These are phyloP conservation scores for Theocolax elegans DNA, from an alignment of 1,140 invertebrate genomes.

Conservation along the genomic window DNA sequence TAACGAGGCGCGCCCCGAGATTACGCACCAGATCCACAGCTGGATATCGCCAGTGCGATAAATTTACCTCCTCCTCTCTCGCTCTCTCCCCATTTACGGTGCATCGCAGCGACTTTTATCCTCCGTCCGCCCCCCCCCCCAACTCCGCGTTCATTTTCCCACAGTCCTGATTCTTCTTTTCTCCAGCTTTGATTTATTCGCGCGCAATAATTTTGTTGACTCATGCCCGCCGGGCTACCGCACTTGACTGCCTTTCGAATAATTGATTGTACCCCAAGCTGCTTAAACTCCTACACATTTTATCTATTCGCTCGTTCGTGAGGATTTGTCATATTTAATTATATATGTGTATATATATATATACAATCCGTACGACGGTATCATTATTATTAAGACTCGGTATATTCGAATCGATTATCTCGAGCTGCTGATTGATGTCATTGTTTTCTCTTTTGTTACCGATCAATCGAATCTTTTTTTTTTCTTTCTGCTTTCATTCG, in stretches of 20 bases:
- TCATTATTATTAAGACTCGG: too few relatives aligned
- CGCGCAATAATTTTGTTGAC: slow-evolving; percentile 7
- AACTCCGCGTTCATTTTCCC: neutral
- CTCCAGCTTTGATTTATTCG: slow-evolving; percentile 9
- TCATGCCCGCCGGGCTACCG: neutral
- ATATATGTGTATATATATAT: too few relatives aligned
- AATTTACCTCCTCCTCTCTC: neutral
- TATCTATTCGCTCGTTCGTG: too few relatives aligned
- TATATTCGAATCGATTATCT: too few relatives aligned
- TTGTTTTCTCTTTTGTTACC: too few relatives aligned
- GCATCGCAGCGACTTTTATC: neutral
- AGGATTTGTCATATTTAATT: too few relatives aligned
- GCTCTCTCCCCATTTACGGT: too few relatives aligned
- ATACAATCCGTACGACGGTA: too few relatives aligned
- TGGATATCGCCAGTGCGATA: slow-evolving; percentile 21
- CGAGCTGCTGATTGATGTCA: too few relatives aligned
- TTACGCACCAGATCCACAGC: slow-evolving; percentile 10
- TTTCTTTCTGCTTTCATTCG: too few relatives aligned
- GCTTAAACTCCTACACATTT: too few relatives aligned
- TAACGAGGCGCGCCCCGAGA: slow-evolving; percentile 24
- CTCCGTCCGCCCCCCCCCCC: neutral
- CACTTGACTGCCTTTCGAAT: neutral
- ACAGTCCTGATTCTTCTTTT: neutral
- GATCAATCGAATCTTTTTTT: too few relatives aligned
- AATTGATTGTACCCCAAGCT: slow-evolving; percentile 10